phyloP scores from a whole-genome alignment of 2,113 vertebrate genomes.

The Megalops atlanticus region DNA sequence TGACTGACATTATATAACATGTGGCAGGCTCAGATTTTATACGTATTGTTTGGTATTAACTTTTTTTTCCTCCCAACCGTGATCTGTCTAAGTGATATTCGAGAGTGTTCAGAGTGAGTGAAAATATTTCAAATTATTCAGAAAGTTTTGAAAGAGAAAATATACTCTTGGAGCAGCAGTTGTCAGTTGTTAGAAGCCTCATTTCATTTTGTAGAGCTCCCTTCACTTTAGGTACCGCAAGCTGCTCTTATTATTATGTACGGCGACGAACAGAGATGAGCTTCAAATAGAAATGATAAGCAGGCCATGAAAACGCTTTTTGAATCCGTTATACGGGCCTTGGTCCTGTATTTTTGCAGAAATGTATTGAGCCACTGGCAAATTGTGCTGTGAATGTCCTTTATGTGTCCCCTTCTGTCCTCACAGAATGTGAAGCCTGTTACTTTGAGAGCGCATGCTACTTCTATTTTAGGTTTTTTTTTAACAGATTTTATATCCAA shows the following conservation, averaged over 20 bases:
- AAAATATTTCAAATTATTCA: neutral
- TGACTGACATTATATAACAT: neutral
- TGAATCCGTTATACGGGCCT: slow-evolving; percentile 14
- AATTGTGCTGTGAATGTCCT: neutral
- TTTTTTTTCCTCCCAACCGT: neutral
- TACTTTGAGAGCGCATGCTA: neutral
- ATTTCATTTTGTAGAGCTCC: slow-evolving; percentile 2
- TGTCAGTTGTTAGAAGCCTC: slow-evolving; percentile 17
- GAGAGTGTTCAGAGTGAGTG: neutral
- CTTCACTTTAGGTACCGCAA: slow-evolving; percentile 3
- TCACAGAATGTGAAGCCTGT: neutral
- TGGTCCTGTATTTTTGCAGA: neutral
- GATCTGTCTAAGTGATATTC: neutral
- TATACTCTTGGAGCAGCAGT: neutral
- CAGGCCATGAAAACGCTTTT: neutral
- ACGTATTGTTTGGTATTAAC: slow-evolving; percentile 3
- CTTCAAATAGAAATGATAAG: slow-evolving; percentile 21
- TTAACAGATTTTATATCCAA: neutral
- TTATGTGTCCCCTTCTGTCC: neutral
- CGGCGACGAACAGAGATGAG: neutral
- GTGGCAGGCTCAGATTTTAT: neutral
- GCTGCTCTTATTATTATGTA: slow-evolving; percentile 17
- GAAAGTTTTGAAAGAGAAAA: neutral
- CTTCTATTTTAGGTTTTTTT: neutral
- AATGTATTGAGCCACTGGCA: slow-evolving; percentile 4